Conservation (phyloP, 2,888 invertebrate species). For the Himalopsyche japonica region DNA sequence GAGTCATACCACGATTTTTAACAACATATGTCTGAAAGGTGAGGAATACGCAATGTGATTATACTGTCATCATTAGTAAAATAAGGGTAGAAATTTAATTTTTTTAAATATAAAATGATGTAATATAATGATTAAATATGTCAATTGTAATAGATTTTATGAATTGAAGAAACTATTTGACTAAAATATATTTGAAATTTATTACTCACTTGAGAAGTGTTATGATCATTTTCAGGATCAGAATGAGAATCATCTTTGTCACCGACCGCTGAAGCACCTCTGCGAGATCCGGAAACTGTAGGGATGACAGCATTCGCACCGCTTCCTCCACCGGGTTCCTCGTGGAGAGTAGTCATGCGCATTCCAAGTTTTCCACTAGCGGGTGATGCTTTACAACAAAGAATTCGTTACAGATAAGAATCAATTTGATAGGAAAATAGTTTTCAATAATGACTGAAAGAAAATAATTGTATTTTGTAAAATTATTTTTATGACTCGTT, state of each 20-base stretch:
- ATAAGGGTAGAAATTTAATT: neutral
- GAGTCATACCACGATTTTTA: constrained; percentile 51
- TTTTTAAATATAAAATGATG: neutral
- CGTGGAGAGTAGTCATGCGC: constrained; percentile 90
- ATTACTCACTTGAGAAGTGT: constrained; percentile 47
- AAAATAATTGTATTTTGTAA: neutral
- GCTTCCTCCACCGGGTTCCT: constrained; percentile 64
- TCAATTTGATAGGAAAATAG: neutral
- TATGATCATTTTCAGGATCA: constrained; percentile 50
- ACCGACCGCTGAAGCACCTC: constrained; percentile 47
- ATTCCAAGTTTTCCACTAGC: constrained; percentile 83
- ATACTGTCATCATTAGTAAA: neutral
- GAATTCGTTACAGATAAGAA: constrained; percentile 40
- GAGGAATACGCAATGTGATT: neutral
- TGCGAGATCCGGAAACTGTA: constrained; percentile 39
- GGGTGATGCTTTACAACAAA: constrained; percentile 68
- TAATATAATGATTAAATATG: neutral
- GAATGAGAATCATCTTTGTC: constrained; percentile 56
- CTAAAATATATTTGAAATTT: neutral
- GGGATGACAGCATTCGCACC: constrained; percentile 46
- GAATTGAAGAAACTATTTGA: neutral
- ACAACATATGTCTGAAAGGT: constrained; percentile 48
- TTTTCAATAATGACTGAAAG: neutral
- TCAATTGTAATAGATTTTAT: neutral
- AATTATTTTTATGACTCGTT: neutral